Evolutionary conservation across 1,140 invertebrate genomes (phyloP).

Genomic region (Centruroides sculpturatus): DNA sequence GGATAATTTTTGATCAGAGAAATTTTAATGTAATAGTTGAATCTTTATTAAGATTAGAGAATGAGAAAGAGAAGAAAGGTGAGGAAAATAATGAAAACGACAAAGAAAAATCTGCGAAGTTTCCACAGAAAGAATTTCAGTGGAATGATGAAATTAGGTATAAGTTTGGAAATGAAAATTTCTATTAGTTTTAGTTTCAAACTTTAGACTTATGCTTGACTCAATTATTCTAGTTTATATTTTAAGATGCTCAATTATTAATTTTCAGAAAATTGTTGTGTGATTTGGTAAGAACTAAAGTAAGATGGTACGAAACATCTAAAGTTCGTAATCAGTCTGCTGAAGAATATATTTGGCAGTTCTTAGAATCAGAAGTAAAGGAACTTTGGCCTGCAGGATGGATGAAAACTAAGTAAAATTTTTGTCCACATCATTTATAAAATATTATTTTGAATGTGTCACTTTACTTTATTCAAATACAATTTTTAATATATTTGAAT

Average conservation of each 20-base stretch:
- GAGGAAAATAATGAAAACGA: constrained; percentile 8
- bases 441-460: neutral
- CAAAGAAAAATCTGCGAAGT: constrained; percentile 2
- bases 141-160: neutral
- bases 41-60: too few relatives aligned
- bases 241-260: neutral
- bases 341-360: constrained; percentile 37
- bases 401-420: constrained; percentile 32
- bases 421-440: neutral
- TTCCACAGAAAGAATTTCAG: constrained; percentile 2
- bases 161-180: neutral
- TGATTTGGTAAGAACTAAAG: constrained; percentile 35
- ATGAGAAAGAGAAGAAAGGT: constrained; percentile 4
- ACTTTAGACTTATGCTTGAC: neutral
- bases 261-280: constrained; percentile 29
- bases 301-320: constrained; percentile 34
- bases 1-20: too few relatives aligned
- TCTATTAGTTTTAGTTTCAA: neutral
- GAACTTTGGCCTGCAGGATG: constrained; percentile 42
- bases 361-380: constrained; percentile 37
- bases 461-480: too few relatives aligned
- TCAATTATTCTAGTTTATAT: neutral
- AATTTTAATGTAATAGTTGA: too few relatives aligned
- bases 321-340: constrained; percentile 37
- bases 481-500: neutral